Conservation (phyloP, 1,140 invertebrate genomes). For the Teleogryllus occipitalis region DNA sequence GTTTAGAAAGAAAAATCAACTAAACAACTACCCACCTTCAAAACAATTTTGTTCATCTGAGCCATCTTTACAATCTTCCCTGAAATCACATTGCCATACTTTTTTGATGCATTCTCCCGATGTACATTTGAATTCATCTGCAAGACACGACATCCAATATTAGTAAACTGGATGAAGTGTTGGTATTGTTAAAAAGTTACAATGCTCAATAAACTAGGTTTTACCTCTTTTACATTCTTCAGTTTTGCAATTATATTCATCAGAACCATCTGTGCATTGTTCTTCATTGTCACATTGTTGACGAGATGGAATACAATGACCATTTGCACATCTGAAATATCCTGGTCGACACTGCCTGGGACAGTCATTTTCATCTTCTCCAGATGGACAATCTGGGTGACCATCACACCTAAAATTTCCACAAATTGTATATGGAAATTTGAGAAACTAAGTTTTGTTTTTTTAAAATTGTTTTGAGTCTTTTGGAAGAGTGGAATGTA, state of each 20-base stretch:
- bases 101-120: conserved; percentile 37
- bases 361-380: conserved; percentile 49
- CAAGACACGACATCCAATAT: too few relatives aligned
- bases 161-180: too few relatives aligned
- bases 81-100: conserved; percentile 46
- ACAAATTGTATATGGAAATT: too few relatives aligned
- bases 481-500: too few relatives aligned
- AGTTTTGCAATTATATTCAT: conserved; percentile 16
- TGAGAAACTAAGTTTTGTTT: too few relatives aligned
- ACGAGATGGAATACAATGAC: conserved; percentile 41
- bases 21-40: conserved; percentile 12
- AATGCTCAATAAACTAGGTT: too few relatives aligned
- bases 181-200: not conserved
- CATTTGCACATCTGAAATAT: conserved; percentile 49
- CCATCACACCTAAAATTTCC: conserved; percentile 42
- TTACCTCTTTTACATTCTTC: not conserved
- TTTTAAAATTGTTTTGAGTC: too few relatives aligned
- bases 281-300: conserved; percentile 15
- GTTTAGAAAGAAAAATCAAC: not conserved
- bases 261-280: conserved; percentile 17
- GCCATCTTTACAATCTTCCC: conserved; percentile 48
- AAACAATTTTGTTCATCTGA: conserved; percentile 35
- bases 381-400: conserved; percentile 47
- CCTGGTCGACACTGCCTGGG: conserved; percentile 36
- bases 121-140: conserved; percentile 27